Conservation (phyloP, 2,888 invertebrate species). For the Macrosoma leucophasiata region DNA sequence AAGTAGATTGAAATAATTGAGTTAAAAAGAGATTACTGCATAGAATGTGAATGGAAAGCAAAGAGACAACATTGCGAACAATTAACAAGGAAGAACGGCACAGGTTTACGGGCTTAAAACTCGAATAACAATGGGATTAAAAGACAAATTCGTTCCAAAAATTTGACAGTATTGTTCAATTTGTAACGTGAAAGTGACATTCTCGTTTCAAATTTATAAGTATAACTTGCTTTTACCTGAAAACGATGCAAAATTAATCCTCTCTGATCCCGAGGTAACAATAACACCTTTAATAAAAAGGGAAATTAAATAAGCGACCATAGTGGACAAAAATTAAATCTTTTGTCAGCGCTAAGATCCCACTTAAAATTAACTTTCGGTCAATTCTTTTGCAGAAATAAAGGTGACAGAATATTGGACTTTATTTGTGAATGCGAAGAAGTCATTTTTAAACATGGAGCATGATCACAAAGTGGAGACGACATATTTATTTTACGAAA, state of each 20-base stretch:
- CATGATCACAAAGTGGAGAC: slow-evolving; percentile 55
- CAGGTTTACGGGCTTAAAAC: too few relatives aligned
- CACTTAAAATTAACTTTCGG: slow-evolving; percentile 67
- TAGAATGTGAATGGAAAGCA: too few relatives aligned
- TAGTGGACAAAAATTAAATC: slow-evolving; percentile 60
- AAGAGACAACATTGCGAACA: too few relatives aligned
- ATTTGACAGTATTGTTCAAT: slow-evolving; percentile 43
- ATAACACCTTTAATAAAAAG: slow-evolving; percentile 43
- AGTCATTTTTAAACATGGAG: slow-evolving; percentile 29
- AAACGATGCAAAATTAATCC: slow-evolving; percentile 44
- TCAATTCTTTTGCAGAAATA: slow-evolving; percentile 30
- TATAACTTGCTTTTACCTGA: slow-evolving; percentile 54
- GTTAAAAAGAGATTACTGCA: too few relatives aligned
- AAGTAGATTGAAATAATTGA: too few relatives aligned
- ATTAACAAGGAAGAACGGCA: too few relatives aligned
- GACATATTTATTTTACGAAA: slow-evolving; percentile 75
- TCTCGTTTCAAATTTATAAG: too few relatives aligned
- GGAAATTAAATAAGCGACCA: slow-evolving; percentile 38
- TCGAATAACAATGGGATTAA: slow-evolving; percentile 50
- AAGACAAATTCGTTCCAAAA: slow-evolving; percentile 38
- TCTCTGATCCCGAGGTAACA: slow-evolving; percentile 38
- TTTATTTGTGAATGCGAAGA: slow-evolving; percentile 27
- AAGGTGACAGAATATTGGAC: slow-evolving; percentile 25
- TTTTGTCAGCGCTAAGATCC: slow-evolving; percentile 58
- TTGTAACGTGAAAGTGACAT: slow-evolving; percentile 53